phyloP scores from a whole-genome alignment of 2,797 vertebrate species.

The Arrhamphus sclerolepis region DNA sequence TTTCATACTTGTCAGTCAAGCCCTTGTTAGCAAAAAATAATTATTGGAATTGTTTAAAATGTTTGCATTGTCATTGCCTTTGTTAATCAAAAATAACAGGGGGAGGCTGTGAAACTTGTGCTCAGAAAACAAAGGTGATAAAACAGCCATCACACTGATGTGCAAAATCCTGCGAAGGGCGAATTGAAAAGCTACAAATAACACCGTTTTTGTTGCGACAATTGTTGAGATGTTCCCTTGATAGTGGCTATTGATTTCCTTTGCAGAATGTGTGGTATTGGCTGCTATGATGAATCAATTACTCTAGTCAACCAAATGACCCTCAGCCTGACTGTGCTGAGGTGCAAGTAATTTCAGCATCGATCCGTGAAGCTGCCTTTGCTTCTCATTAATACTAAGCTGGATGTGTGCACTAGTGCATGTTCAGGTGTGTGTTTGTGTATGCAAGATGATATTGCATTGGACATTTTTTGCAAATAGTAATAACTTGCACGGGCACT shows the following conservation, averaged over 20 bases:
- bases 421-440: slow-evolving; percentile 7
- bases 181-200: slow-evolving; percentile 1
- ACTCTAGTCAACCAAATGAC: slow-evolving; percentile 39
- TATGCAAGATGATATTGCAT: not conserved
- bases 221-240: slow-evolving; percentile 30
- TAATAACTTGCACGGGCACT: not conserved
- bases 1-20: too few relatives aligned
- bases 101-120: too few relatives aligned
- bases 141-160: not conserved
- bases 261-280: slow-evolving; percentile 8
- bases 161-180: not conserved
- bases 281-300: slow-evolving; percentile 23
- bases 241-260: slow-evolving; percentile 50
- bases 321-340: slow-evolving; percentile 51
- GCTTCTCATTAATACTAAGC: slow-evolving; percentile 42
- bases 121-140: not conserved
- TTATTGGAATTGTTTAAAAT: too few relatives aligned
- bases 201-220: not conserved
- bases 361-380: slow-evolving; percentile 52
- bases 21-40: too few relatives aligned
- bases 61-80: too few relatives aligned
- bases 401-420: not conserved
- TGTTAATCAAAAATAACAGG: too few relatives aligned
- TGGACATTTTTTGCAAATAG: not conserved
- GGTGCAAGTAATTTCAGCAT: slow-evolving; percentile 59